These are phyloP conservation scores for Drosophila ironensis DNA, from an alignment of 1,140 invertebrate species.

Conservation along the genomic window DNA sequence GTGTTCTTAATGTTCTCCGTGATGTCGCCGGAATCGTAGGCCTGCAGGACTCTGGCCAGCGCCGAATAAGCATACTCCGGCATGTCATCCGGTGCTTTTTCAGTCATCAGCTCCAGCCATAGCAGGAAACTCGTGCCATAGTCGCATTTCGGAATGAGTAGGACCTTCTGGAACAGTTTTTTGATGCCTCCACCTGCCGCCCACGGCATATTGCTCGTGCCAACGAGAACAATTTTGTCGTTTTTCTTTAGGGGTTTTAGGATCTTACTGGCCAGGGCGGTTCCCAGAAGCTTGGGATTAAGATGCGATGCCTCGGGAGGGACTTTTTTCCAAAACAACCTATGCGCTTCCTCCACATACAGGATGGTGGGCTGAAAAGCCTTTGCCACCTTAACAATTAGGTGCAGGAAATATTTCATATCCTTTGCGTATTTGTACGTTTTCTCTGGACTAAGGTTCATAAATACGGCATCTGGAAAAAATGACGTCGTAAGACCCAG, in stretches of 20 bases:
- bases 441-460: conserved; percentile 91
- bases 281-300: conserved; percentile 84
- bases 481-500: too few relatives aligned
- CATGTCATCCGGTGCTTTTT: conserved; percentile 83
- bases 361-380: conserved; percentile 90
- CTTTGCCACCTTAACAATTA: conserved; percentile 83
- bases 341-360: conserved; percentile 90
- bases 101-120: conserved; percentile 84
- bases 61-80: conserved; percentile 85
- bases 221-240: conserved; percentile 86
- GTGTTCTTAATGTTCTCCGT: conserved; percentile 81
- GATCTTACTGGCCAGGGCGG: conserved; percentile 84
- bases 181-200: conserved; percentile 69
- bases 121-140: conserved; percentile 86
- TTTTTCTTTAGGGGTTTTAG: conserved; percentile 85
- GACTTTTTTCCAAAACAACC: conserved; percentile 90
- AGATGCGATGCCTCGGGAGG: conserved; percentile 49
- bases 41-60: conserved; percentile 85
- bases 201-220: conserved; percentile 86
- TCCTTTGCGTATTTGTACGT: conserved; percentile 89
- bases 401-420: conserved; percentile 80
- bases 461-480: conserved; percentile 86
- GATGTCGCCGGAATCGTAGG: conserved; percentile 86
- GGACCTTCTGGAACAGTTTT: conserved; percentile 82
- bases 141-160: conserved; percentile 84